Conservation (phyloP, 2,113 vertebrate species). For the Vidua chalybeata region DNA sequence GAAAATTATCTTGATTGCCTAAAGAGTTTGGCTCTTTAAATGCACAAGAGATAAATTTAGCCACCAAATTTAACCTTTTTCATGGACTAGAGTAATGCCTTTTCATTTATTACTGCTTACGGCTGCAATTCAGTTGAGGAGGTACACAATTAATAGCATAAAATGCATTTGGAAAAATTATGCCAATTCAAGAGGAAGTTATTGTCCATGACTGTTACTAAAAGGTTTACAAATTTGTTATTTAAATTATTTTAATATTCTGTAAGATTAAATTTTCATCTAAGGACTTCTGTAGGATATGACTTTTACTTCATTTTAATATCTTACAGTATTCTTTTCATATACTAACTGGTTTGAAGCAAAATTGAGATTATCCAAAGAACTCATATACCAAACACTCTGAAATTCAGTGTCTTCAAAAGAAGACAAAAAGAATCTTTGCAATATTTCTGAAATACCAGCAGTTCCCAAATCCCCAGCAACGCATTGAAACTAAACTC, state of each 20-base stretch:
- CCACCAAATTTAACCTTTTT: slow-evolving; percentile 27
- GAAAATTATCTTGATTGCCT: slow-evolving; percentile 54
- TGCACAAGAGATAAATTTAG: slow-evolving; percentile 41
- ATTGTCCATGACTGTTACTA: neutral
- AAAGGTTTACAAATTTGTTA: neutral
- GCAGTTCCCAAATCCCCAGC: neutral
- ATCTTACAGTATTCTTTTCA: neutral
- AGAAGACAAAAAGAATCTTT: neutral
- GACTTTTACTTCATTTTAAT: neutral
- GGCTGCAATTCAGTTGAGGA: slow-evolving; percentile 14
- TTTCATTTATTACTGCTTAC: slow-evolving; percentile 12
- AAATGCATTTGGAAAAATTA: neutral
- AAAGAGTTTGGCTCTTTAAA: slow-evolving; percentile 40
- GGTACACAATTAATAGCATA: neutral
- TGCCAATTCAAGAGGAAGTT: neutral
- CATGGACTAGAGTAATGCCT: neutral
- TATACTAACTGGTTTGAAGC: neutral
- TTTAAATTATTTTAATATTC: slow-evolving; percentile 7
- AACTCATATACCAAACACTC: fast-evolving
- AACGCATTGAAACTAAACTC: neutral
- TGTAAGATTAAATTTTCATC: neutral
- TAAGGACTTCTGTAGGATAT: neutral
- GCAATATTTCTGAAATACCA: neutral
- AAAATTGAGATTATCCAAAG: neutral
- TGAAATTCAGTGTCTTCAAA: neutral